These are phyloP conservation scores for Coenonympha glycerion DNA, from an alignment of 2,888 invertebrate genomes.

Conservation along the genomic window DNA sequence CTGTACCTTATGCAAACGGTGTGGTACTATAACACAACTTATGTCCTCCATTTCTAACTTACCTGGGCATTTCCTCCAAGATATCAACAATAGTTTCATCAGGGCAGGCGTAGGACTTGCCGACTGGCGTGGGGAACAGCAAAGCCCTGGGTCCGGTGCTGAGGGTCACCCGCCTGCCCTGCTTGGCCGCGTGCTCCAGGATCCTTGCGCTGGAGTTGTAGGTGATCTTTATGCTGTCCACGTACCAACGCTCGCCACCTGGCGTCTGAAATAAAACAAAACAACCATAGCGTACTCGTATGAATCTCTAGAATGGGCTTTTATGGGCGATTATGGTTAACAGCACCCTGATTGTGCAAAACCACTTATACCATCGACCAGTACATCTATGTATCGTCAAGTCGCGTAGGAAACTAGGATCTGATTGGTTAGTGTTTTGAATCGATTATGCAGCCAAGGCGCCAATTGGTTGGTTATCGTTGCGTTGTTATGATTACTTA, in stretches of 20 bases:
- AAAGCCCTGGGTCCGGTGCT: slow-evolving; percentile 77
- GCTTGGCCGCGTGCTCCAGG: slow-evolving; percentile 77
- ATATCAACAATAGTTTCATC: slow-evolving; percentile 81
- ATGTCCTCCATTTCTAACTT: too few species aligned
- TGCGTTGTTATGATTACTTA: too few species aligned
- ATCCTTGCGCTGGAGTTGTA: slow-evolving; percentile 81
- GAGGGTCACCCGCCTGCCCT: slow-evolving; percentile 69
- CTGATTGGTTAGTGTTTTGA: too few species aligned
- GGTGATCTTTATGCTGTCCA: slow-evolving; percentile 83
- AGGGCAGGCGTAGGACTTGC: slow-evolving; percentile 87
- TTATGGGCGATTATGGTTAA: too few species aligned
- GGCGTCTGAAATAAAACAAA: slow-evolving; percentile 80
- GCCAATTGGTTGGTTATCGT: too few species aligned
- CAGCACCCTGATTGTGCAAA: too few species aligned
- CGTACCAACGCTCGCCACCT: slow-evolving; percentile 92
- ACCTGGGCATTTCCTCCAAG: slow-evolving; percentile 70
- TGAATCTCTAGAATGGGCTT: neutral
- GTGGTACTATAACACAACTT: too few species aligned
- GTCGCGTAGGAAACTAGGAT: too few species aligned
- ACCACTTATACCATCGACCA: too few species aligned
- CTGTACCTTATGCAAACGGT: too few species aligned
- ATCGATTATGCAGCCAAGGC: too few species aligned
- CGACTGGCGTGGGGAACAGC: slow-evolving; percentile 90
- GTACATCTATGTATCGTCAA: too few species aligned
- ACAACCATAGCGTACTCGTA: neutral